Evolutionary conservation across 2,797 vertebrate species (phyloP).

Genomic region (Adrianichthys oophorus): DNA sequence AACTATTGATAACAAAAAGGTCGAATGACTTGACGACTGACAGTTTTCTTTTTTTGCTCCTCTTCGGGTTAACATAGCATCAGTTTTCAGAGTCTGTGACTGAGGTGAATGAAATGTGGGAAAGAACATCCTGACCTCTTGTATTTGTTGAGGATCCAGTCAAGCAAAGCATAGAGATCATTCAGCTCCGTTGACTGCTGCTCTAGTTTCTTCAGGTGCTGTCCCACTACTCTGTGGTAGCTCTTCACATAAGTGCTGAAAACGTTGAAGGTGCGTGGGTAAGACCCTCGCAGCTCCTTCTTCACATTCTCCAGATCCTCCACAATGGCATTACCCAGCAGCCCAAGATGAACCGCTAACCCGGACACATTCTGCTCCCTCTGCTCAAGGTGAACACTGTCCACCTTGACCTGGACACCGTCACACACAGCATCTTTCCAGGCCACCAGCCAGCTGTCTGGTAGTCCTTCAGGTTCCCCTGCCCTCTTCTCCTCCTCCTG

Average conservation of each 20-base stretch:
- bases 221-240: constrained; percentile 78
- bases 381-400: constrained; percentile 44
- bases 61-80: too few relatives aligned
- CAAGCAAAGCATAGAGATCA: constrained; percentile 80
- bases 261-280: constrained; percentile 83
- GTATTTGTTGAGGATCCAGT: constrained; percentile 86
- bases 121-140: constrained; percentile 75
- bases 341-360: constrained; percentile 78
- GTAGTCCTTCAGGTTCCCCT: constrained; percentile 47
- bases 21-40: too few relatives aligned
- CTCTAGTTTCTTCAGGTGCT: constrained; percentile 79
- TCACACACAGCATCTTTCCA: constrained; percentile 80
- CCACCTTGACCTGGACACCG: constrained; percentile 76
- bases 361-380: constrained; percentile 59
- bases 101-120: too few relatives aligned
- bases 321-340: constrained; percentile 76
- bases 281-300: constrained; percentile 75
- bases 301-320: constrained; percentile 82
- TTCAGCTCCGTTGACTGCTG: constrained; percentile 53
- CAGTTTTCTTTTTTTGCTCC: too few relatives aligned
- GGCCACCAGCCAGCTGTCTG: constrained; percentile 78
- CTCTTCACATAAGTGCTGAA: constrained; percentile 82
- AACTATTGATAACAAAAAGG: too few relatives aligned
- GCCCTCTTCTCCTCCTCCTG: constrained; percentile 77
- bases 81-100: too few relatives aligned